Evolutionary conservation across 1,140 invertebrate genomes (phyloP), one percentile per base, ranked within the genome.

Genomic region (Mamestra configurata): DNA sequence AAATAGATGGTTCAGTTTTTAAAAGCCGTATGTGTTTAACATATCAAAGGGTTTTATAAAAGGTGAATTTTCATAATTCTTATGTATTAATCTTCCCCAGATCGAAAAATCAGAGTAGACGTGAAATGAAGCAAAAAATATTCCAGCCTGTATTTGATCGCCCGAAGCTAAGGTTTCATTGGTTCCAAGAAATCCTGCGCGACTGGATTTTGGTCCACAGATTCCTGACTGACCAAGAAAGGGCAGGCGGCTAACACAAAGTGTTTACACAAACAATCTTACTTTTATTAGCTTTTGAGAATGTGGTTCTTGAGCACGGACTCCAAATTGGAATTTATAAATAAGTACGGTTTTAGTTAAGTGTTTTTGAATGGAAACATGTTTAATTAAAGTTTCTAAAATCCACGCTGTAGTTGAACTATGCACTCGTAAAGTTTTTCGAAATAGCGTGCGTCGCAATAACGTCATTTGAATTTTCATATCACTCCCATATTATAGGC

Each of bases 181-280:
- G 51, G 37, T 78, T 81, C 80, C 49, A 35, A 81, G 80, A 81
- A 81, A 59, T 70, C 37, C 11, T 51, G 49, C 51, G 46, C 15
- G 55, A 75, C 68, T 81, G 76, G 68, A 81, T 81, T 78, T 81
- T 57, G 31, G 75, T 71, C 37, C 79, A 77, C 53, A 7, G 53
- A 61, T 80, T 72, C 57, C 49, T 31, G 71, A 37, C 79, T 77
- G 75, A n/a, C 68, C 79, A 73, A 64, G 46, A 73, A 81, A 64
- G 79, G 71, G 40, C 55, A n/a, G 49, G 79, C 79, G 72, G 79
- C 73, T 77, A 77, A 80, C 70, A 79, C 78, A 73, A 73, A 79
- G 78, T 31, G 40, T 51, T 51, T 18, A 35, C 68, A 18, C 68
- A 27, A 20, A 13, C n/a, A 71, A 51, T 24, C 31, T 73, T 73